Conservation (phyloP, 2,113 vertebrate genomes). For the Callithrix jacchus region DNA sequence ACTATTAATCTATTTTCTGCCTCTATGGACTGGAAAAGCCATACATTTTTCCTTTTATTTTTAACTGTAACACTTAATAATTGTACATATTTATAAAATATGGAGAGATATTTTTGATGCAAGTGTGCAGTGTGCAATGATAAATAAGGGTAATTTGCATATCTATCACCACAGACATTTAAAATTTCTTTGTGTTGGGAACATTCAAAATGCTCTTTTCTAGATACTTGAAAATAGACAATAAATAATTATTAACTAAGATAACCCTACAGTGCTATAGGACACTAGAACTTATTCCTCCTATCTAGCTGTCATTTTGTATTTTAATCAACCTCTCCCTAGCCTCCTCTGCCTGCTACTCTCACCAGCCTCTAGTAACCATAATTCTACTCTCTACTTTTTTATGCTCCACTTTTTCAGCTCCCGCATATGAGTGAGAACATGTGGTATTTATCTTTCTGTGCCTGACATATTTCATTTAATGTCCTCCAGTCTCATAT, state of each 20-base stretch:
- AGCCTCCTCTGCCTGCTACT: not conserved
- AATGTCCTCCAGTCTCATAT: not conserved
- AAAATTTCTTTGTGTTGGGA: not conserved
- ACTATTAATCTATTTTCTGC: not conserved
- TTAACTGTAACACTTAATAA: not conserved
- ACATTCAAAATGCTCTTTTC: not conserved
- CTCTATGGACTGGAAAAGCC: conserved; percentile 2
- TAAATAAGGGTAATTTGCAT: not conserved
- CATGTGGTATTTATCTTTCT: not conserved
- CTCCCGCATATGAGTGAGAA: not conserved
- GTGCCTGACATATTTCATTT: not conserved
- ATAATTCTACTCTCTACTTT: not conserved
- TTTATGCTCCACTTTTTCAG: not conserved
- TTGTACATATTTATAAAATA: not conserved
- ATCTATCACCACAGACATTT: not conserved
- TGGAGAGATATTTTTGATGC: not conserved
- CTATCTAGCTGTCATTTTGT: not conserved
- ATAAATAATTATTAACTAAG: not conserved
- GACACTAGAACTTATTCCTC: not conserved
- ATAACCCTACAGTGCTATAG: not conserved
- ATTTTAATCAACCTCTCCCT: not conserved
- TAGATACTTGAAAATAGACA: not conserved
- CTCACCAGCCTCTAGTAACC: not conserved
- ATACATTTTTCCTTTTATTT: not conserved
- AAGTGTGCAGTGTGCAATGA: not conserved